Evolutionary conservation across 2,888 invertebrate genomes (phyloP).

Genomic region (Stenotaenia linearis): DNA sequence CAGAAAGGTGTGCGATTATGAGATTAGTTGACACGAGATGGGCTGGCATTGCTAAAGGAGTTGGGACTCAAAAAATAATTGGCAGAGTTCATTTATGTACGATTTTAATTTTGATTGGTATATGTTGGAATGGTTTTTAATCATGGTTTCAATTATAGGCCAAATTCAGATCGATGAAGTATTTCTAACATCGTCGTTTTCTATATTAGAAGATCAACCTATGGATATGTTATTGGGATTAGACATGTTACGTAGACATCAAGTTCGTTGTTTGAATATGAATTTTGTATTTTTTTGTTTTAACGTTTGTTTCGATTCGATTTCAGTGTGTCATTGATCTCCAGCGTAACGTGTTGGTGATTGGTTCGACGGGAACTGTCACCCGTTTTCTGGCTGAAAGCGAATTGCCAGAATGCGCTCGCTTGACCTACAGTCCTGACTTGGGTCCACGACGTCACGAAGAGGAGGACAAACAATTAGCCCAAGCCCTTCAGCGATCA

Average conservation of each 20-base stretch:
- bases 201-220: conserved; percentile 90
- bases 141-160: conserved; percentile 38
- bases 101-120: conserved; percentile 5
- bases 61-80: conserved; percentile 91
- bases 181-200: conserved; percentile 91
- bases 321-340: conserved; percentile 82
- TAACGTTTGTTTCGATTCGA: conserved; percentile 10
- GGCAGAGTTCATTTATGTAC: conserved; percentile 88
- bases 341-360: conserved; percentile 75
- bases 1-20: conserved; percentile 56
- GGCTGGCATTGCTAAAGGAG: conserved; percentile 95
- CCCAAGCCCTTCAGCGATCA: conserved; percentile 45
- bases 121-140: background rate
- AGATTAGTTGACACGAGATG: conserved; percentile 71
- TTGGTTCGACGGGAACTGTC: conserved; percentile 90
- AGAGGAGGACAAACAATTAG: conserved; percentile 44
- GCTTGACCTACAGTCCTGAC: conserved; percentile 55
- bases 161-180: conserved; percentile 93
- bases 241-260: conserved; percentile 95
- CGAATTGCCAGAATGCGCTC: conserved; percentile 74
- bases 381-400: conserved; percentile 80
- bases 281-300: background rate
- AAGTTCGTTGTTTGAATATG: conserved; percentile 55
- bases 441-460: conserved; percentile 24
- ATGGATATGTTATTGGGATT: conserved; percentile 98